Base-by-base conservation (phyloP, 2,888 invertebrate genomes). In the Agriopis marginaria region DNA sequence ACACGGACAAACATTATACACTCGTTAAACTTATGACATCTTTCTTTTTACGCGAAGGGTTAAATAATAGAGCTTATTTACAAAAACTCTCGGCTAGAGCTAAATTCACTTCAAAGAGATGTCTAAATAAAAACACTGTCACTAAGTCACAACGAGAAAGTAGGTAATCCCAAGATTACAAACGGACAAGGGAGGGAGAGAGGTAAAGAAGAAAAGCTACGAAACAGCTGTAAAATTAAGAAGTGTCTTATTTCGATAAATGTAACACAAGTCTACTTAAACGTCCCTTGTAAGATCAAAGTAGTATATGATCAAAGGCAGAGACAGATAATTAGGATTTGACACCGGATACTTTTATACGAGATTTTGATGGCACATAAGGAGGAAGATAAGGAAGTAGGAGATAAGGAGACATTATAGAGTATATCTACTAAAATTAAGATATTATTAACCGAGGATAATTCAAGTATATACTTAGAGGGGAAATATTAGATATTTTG, bases 161-260 rank as follows among this genome's bases (percentile, higher is more conserved):
- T 55, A 56, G 58, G 68, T 71, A 68, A 71, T 71, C 66, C 68
- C 60, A 62, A 68, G 63, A 70, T 72, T 66, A 70, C 17, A 56
- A n/a, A 4, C 7, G 11, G 42, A 23, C 7, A 14, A n/a, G 40
- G 11, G 39, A 56, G 32, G 32, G 32, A 32, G 32, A 32, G 3
- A 32, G 32, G 5, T 32, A 32, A 44, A 44, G 44, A n/a, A 42
- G 23, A 47, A 56, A 58, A 58, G 32, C 45, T n/a, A 42, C 55
- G 40, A 40, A 55, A 44, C 56, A 56, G 45, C 7, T 45, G 45
- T 44, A 9, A 23, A 58, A 32, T 58, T 23, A 55, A 58, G 32
- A 47, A 45, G 45, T 17, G 45, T 23, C 32, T 58, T 45, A 45
- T 58, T 58, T n/a, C 32, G 40, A 12, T 32, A 47, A 58, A 58